Evolutionary conservation across 2,888 invertebrate genomes (phyloP).

Genomic region (Altica lythri): DNA sequence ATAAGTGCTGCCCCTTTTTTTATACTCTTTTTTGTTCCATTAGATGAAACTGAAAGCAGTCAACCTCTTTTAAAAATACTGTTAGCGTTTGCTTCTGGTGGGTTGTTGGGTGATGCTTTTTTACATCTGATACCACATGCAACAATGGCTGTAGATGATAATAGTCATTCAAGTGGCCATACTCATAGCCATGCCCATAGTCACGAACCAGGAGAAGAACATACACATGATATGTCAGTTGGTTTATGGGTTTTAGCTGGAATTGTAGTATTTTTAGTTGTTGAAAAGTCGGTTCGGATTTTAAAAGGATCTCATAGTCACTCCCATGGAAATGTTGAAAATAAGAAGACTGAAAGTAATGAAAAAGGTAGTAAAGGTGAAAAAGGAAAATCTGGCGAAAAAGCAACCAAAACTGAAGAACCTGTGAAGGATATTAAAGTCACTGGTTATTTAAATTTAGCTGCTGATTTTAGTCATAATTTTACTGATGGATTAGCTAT

Average conservation of each 20-base stretch:
- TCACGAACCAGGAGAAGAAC: slow-evolving; percentile 60
- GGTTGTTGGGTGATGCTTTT: slow-evolving; percentile 97
- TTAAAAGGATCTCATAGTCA: slow-evolving; percentile 84
- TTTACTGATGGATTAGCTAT: slow-evolving; percentile 99
- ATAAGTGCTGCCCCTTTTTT: slow-evolving; percentile 96
- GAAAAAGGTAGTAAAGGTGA: slow-evolving; percentile 12
- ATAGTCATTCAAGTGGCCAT: slow-evolving; percentile 54
- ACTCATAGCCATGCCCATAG: slow-evolving; percentile 54
- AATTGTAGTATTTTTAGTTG: slow-evolving; percentile 87
- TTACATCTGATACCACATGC: slow-evolving; percentile 98
- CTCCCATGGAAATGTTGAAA: slow-evolving; percentile 25
- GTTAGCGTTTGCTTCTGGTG: slow-evolving; percentile 92
- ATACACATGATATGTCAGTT: slow-evolving; percentile 82
- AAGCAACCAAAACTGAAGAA: slow-evolving; percentile 54
- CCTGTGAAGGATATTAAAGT: slow-evolving; percentile 71
- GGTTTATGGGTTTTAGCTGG: slow-evolving; percentile 95
- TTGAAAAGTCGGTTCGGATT: slow-evolving; percentile 90
- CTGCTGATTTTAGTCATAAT: slow-evolving; percentile 98
- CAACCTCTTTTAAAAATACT: slow-evolving; percentile 87
- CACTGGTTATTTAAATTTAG: slow-evolving; percentile 93
- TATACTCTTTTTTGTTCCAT: slow-evolving; percentile 89
- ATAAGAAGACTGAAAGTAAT: not conserved
- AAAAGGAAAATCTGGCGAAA: not conserved
- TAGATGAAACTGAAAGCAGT: slow-evolving; percentile 84
- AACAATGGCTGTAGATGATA: slow-evolving; percentile 63